Evolutionary conservation across 2,888 invertebrate species (phyloP), one percentile per base, ranked within the genome.

Genomic region (Tinea semifulvella): DNA sequence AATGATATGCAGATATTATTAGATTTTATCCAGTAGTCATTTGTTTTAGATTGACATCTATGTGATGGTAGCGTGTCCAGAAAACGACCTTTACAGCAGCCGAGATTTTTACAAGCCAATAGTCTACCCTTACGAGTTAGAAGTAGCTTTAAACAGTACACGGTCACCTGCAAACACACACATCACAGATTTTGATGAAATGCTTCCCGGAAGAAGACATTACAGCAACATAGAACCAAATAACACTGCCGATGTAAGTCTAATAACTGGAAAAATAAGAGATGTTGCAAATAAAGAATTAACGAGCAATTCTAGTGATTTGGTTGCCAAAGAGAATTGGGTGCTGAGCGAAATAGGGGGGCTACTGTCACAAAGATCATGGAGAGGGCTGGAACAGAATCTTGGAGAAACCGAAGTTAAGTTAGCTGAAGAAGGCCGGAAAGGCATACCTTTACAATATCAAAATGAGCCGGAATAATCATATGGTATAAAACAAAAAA

Each of bases 61-160:
- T 73, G 92, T 97, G 1, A 84, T 94, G 57, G 87, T 99, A 43
- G 90, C 96, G 0, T 99, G 98, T 63, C 89, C 96, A 2, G 94
- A 96, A 71, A 96, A 92, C 60, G 89, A 92, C 50, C 82, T 96
- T 28, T 88, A 90, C 60, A 90, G 91, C 60, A 89, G 88, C 42
- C 85, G 89, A 54, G 95, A 97, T 45, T 96, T 92, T 66, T 92
- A 91, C 58, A 91, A 90, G 61, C 96, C 98, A 1, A 87, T 99
- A 42, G 88, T 96, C 0, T 94, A 95, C 16, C 92, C 96, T 0
- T 95, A 89, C 67, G 98, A 99, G 72, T 83, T 98, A 16, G 98
- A 98, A 76, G 82, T 90, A 46, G 91, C 92, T 2, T 68, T 92
- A 13, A 92, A 92, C 65, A 64, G 68, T 2, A 72, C 71, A 46